Evolutionary conservation across 2,113 vertebrate species (phyloP).

Genomic region (Prochilodus magdalenae): DNA sequence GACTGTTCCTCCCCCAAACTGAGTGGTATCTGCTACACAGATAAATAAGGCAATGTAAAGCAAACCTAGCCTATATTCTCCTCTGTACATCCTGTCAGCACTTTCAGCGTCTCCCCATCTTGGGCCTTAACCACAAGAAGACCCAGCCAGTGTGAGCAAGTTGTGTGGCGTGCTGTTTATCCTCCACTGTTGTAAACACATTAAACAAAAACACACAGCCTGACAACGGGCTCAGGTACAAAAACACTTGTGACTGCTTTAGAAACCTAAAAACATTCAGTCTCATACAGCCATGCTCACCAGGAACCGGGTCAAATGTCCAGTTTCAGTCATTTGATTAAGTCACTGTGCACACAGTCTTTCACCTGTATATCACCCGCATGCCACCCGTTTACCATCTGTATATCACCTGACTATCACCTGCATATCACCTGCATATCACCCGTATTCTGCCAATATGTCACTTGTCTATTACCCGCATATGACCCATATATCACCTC

Average conservation of each 20-base stretch:
- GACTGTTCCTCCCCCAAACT: background rate
- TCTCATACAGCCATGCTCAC: background rate
- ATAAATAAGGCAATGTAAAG: constrained; percentile 57
- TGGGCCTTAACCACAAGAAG: constrained; percentile 9
- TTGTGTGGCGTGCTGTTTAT: background rate
- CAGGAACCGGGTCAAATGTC: background rate
- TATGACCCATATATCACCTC: too few relatives aligned
- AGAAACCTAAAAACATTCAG: background rate
- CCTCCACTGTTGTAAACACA: background rate
- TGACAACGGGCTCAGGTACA: background rate
- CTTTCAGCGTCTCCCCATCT: constrained; percentile 29
- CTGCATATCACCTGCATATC: too few relatives aligned
- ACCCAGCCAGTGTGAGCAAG: background rate
- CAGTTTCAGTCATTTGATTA: background rate
- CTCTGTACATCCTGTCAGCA: constrained; percentile 36
- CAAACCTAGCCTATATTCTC: constrained; percentile 39
- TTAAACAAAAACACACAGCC: too few relatives aligned
- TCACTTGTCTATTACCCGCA: too few relatives aligned
- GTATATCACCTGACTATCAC: too few relatives aligned
- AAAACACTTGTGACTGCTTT: background rate
- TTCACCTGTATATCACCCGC: too few relatives aligned
- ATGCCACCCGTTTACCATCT: too few relatives aligned
- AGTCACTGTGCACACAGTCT: constrained; percentile 2
- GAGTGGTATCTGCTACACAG: constrained; percentile 34
- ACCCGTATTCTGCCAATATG: too few relatives aligned